These are phyloP conservation scores for Rhingia campestris DNA, from an alignment of 2,888 invertebrate genomes.

Conservation along the genomic window DNA sequence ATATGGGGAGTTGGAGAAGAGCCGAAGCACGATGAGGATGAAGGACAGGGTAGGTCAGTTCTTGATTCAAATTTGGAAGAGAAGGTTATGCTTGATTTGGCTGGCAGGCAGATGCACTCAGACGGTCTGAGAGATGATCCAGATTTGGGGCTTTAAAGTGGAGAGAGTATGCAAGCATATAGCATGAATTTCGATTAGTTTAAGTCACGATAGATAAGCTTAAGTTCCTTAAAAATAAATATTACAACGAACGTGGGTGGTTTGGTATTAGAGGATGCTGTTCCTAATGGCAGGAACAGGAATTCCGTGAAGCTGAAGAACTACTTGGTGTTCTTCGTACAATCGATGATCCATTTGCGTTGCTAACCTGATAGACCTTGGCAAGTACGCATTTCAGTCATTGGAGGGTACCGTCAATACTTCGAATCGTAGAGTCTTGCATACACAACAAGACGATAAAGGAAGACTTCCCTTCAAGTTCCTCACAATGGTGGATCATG, in stretches of 20 bases:
- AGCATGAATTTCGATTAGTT: neutral
- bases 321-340: too few species aligned
- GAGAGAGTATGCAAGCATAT: too few species aligned
- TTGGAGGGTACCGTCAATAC: too few species aligned
- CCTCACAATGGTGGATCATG: too few species aligned
- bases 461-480: too few species aligned
- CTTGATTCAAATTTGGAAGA: conserved; percentile 91
- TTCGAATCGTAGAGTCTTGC: too few species aligned
- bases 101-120: conserved; percentile 91
- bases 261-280: neutral
- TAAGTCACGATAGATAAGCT: conserved; percentile 9
- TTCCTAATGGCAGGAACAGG: neutral
- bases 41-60: conserved; percentile 84
- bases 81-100: conserved; percentile 92
- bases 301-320: too few species aligned
- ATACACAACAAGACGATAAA: too few species aligned
- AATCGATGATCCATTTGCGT: too few species aligned
- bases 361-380: too few species aligned
- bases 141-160: conserved; percentile 78
- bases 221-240: conserved; percentile 27
- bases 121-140: conserved; percentile 89
- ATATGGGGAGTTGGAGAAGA: conserved; percentile 95
- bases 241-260: neutral
- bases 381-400: too few species aligned
- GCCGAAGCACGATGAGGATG: conserved; percentile 83